These are phyloP conservation scores for Paedocypris micromegethes DNA, from an alignment of 2,797 vertebrate species.

Conservation along the genomic window DNA sequence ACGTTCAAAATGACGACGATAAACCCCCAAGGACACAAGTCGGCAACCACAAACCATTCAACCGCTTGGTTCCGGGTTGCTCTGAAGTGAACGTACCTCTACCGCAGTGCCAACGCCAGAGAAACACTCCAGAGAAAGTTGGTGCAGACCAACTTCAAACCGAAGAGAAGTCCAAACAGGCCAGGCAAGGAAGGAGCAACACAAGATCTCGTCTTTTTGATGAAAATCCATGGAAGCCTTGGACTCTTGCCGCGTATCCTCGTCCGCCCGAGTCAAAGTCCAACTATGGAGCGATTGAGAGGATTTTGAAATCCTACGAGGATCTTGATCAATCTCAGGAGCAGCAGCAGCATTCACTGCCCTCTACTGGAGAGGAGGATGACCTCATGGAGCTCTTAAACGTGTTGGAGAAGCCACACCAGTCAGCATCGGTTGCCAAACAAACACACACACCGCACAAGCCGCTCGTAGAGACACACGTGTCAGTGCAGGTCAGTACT, in stretches of 20 bases:
- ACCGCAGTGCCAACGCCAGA: slow-evolving; percentile 44
- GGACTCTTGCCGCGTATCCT: slow-evolving; percentile 85
- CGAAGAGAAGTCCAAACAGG: slow-evolving; percentile 48
- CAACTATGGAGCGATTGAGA: slow-evolving; percentile 91
- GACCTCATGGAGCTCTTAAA: slow-evolving; percentile 68
- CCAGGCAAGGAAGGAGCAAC: slow-evolving; percentile 54
- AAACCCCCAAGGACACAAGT: slow-evolving; percentile 45
- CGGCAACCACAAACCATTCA: slow-evolving; percentile 33
- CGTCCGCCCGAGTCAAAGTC: slow-evolving; percentile 88
- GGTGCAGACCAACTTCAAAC: slow-evolving; percentile 48
- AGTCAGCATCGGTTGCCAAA: slow-evolving; percentile 58
- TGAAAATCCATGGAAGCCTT: slow-evolving; percentile 85
- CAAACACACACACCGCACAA: slow-evolving; percentile 51
- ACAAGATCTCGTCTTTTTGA: slow-evolving; percentile 63
- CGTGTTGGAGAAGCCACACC: slow-evolving; percentile 71
- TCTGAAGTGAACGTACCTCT: slow-evolving; percentile 13
- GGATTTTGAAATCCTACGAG: slow-evolving; percentile 88
- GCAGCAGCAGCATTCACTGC: slow-evolving; percentile 33
- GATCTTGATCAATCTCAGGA: slow-evolving; percentile 58
- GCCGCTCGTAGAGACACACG: slow-evolving; percentile 53
- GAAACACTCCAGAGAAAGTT: slow-evolving; percentile 49
- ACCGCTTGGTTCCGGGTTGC: slow-evolving; percentile 35
- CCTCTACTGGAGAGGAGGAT: slow-evolving; percentile 59
- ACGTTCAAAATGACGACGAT: slow-evolving; percentile 42
- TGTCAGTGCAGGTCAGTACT: slow-evolving; percentile 67